Evolutionary conservation across 2,113 vertebrate genomes (phyloP).

Genomic region (Noturus placidus): DNA sequence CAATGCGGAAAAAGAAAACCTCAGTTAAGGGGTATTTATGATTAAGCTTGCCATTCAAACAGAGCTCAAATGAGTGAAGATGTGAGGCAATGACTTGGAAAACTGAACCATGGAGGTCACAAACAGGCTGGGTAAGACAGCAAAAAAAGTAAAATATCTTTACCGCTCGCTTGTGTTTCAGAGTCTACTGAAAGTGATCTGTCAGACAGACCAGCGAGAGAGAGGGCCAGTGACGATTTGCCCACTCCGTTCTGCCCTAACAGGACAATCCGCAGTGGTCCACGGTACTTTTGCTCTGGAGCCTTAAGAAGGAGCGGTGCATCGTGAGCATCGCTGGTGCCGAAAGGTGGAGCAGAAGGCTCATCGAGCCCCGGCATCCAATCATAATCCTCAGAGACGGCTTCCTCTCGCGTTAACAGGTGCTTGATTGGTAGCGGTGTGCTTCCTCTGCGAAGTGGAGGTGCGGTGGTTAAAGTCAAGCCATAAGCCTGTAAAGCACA

Average conservation of each 20-base stretch:
- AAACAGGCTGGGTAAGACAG: neutral
- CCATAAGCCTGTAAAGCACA: conserved; percentile 62
- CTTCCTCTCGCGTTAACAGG: conserved; percentile 74
- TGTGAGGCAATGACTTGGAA: neutral
- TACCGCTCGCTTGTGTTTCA: conserved; percentile 73
- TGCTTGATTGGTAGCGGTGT: conserved; percentile 77
- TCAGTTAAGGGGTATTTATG: neutral
- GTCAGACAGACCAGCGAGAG: conserved; percentile 79
- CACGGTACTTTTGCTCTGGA: conserved; percentile 57
- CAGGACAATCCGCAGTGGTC: conserved; percentile 75
- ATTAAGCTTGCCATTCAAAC: neutral
- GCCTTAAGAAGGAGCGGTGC: conserved; percentile 59
- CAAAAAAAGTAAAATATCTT: conserved; percentile 40
- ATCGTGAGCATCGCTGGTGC: conserved; percentile 61
- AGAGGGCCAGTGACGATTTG: conserved; percentile 83
- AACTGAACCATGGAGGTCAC: neutral
- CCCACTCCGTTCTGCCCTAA: conserved; percentile 87
- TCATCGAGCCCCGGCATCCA: conserved; percentile 69
- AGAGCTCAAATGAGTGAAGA: neutral
- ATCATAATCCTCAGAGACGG: conserved; percentile 74
- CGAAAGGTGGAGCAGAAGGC: conserved; percentile 64
- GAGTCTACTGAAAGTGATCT: conserved; percentile 67
- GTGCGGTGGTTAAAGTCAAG: conserved; percentile 74
- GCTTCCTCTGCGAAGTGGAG: conserved; percentile 74
- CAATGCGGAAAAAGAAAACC: too few species aligned